Base-by-base conservation (phyloP, 2,113 vertebrate species). In the Origma solitaria region DNA sequence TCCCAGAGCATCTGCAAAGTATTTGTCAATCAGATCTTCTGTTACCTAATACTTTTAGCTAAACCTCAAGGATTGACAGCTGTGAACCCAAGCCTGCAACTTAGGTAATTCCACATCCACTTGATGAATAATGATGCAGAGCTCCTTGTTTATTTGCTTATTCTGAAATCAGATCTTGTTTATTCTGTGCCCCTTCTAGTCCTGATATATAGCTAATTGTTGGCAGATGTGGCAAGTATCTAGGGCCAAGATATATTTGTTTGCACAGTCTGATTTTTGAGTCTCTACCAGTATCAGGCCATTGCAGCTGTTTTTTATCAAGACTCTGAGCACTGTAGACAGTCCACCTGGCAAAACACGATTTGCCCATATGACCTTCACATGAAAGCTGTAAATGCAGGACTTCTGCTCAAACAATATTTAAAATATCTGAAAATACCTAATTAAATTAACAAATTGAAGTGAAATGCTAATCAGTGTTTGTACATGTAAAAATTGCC, bases 321-420 rank as follows among this genome's bases (percentile, higher is more conserved):
- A 97, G 98, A 95, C 96, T 97, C 96, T 98, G 94, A 97, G 95
- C 88, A 93, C 79, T 60, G 73, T 92, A 96, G 96, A 94, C 91
- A 89, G 93, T 96, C 98, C 99, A 99, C 98, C 99, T 99, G 99
- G 98, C 98, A 98, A 99, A 99, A 99, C 98, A 99, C 98, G 97
- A 98, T 97, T 97, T 97, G 86, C 90, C 82, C 94, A 93, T 82
- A 86, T 97, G 98, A 99, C 98, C 97, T 97, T 89, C 96, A 58
- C 89, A 90, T 95, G 97, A 98, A 98, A 98, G 97, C 92, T 96
- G 98, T 97, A 97, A 98, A 97, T 58, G 90, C 19, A 95, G 97
- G 91, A 97, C 94, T 98, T 97, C 97, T 96, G 97, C 96, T 96
- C 94, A 98, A 97, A 97, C 77, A 97, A 97, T 90, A 94, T 95